phyloP scores from a whole-genome alignment of 2,113 vertebrate genomes.

The Conger conger region DNA sequence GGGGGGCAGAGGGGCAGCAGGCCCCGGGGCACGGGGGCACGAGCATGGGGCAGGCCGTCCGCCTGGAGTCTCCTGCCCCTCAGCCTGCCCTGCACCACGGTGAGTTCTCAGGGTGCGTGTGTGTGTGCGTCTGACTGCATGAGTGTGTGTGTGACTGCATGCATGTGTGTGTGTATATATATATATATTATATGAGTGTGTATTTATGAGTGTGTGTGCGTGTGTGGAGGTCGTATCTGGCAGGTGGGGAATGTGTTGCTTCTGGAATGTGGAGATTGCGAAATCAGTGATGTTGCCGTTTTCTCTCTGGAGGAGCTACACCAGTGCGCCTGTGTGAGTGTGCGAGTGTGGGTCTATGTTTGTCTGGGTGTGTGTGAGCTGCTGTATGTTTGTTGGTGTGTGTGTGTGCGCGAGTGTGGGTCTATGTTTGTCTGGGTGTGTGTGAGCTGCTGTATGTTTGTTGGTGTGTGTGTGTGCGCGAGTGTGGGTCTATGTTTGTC shows the following conservation, averaged over 20 bases:
- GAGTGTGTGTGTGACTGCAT: not conserved
- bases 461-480: too few species aligned
- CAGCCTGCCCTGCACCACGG: constrained; percentile 51
- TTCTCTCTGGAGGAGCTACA: not conserved
- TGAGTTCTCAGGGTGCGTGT: constrained; percentile 50
- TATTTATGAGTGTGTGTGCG: not conserved
- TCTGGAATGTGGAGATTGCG: constrained; percentile 27
- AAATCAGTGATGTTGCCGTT: not conserved
- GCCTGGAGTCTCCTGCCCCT: constrained; percentile 61
- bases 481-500: too few species aligned
- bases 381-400: not conserved
- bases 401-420: too few species aligned
- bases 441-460: too few species aligned
- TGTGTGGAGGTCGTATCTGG: not conserved
- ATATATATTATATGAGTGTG: not conserved
- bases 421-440: too few species aligned
- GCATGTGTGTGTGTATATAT: not conserved
- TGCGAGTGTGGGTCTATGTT: not conserved
- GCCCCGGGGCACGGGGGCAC: constrained; percentile 52
- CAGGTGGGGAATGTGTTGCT: constrained; percentile 3
- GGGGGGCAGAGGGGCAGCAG: not conserved
- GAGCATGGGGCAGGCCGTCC: constrained; percentile 76
- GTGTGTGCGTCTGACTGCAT: not conserved
- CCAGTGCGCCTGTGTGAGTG: not conserved
- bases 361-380: not conserved